These are phyloP conservation scores for Drosophila sordidula DNA, from an alignment of 2,888 invertebrate genomes.

Conservation along the genomic window DNA sequence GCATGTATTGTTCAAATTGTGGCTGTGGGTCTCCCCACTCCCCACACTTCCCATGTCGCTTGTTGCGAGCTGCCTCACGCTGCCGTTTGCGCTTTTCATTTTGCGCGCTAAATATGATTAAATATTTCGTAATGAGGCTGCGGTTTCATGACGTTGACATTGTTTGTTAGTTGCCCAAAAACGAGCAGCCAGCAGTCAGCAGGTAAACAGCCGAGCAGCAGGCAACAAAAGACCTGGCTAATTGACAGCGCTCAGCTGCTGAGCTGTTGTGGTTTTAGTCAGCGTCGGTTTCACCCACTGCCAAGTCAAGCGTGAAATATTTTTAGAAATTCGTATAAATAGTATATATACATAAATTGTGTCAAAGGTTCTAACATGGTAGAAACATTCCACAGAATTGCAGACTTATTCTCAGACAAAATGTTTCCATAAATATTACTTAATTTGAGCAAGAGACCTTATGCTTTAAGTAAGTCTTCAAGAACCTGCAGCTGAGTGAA, in stretches of 20 bases:
- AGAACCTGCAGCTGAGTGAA: too few relatives aligned
- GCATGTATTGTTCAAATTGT: conserved; percentile 64
- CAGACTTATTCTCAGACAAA: not conserved
- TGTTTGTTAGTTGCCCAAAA: conserved; percentile 43
- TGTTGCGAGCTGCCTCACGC: not conserved
- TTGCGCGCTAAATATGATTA: conserved; percentile 72
- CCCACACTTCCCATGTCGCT: not conserved
- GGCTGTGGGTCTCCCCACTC: conserved; percentile 18
- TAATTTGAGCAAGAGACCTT: not conserved
- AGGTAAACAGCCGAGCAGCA: conserved; percentile 2
- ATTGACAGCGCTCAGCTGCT: conserved; percentile 45
- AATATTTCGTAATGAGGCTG: conserved; percentile 80
- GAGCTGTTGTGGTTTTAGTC: conserved; percentile 3
- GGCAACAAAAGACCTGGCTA: conserved; percentile 31
- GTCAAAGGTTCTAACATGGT: not conserved
- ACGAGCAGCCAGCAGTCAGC: conserved; percentile 6
- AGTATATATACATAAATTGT: too few relatives aligned
- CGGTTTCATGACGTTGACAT: conserved; percentile 54
- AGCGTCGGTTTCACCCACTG: not conserved
- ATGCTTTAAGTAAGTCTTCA: too few relatives aligned
- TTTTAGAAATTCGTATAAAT: not conserved
- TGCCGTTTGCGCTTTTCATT: conserved; percentile 42
- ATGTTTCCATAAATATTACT: too few relatives aligned
- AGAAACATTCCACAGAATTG: not conserved
- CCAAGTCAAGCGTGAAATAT: not conserved